These are phyloP conservation scores for Potamarius usumacintae DNA, from an alignment of 2,113 vertebrate genomes.

Conservation along the genomic window DNA sequence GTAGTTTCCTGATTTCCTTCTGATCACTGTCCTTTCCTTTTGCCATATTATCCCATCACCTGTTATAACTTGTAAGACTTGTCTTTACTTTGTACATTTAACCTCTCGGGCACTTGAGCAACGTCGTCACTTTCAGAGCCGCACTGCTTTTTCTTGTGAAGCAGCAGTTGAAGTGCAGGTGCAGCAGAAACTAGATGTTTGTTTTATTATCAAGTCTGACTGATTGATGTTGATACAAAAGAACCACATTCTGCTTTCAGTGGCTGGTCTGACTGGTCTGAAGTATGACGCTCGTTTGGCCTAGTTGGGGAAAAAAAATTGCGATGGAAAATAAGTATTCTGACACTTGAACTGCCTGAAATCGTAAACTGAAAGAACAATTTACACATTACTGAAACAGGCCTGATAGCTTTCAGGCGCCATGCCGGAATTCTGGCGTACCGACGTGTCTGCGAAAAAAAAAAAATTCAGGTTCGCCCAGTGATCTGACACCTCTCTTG, in stretches of 20 bases:
- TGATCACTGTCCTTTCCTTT: no score
- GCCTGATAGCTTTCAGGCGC: no score
- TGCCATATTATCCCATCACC: no score
- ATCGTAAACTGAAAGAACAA: background rate
- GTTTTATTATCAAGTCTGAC: background rate
- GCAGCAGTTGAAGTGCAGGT: background rate
- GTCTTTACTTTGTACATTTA: no score
- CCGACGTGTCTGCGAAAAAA: no score
- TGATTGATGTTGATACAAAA: background rate
- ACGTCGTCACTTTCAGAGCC: background rate
- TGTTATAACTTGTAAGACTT: no score
- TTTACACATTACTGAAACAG: background rate
- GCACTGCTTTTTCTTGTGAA: background rate
- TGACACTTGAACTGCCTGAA: background rate
- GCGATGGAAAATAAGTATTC: background rate
- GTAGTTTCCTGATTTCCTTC: no score
- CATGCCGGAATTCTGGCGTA: no score
- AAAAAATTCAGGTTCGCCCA: no score
- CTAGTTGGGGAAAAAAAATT: background rate
- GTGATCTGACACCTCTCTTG: no score
- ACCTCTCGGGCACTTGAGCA: constrained; percentile 7
- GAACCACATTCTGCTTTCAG: background rate
- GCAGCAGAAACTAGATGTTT: background rate
- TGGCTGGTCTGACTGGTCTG: background rate
- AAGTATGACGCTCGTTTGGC: background rate